Evolutionary conservation across 2,113 vertebrate species (phyloP).

Genomic region (Dryoscopus gambensis): DNA sequence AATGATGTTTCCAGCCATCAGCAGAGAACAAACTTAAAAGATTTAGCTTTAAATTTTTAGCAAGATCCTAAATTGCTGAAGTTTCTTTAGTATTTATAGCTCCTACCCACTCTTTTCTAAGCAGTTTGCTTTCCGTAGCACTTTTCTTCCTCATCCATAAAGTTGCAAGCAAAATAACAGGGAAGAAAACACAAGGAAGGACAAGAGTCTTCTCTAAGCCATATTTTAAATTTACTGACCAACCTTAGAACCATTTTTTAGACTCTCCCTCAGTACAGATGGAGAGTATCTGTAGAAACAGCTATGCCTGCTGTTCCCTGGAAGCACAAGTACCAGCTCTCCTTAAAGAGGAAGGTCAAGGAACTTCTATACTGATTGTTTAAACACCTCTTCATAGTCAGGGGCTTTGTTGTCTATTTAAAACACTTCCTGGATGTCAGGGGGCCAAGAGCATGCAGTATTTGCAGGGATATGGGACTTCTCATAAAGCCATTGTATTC

Average conservation of each 20-base stretch:
- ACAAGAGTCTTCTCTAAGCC: background rate
- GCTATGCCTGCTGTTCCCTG: background rate
- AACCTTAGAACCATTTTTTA: background rate
- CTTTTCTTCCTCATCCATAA: background rate
- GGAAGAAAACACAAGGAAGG: background rate
- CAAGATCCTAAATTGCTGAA: background rate
- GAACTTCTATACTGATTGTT: background rate
- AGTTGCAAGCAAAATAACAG: background rate
- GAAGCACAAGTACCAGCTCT: background rate
- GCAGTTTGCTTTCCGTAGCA: background rate
- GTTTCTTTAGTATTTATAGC: background rate
- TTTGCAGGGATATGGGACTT: background rate
- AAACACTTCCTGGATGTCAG: background rate
- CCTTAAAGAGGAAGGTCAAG: background rate
- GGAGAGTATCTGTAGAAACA: background rate
- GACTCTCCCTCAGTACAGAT: background rate
- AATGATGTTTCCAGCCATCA: constrained; percentile 32
- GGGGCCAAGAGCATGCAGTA: background rate
- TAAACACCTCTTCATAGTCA: background rate
- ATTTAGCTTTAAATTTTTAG: background rate
- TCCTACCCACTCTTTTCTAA: background rate
- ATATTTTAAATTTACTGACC: background rate
- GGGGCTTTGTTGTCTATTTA: background rate
- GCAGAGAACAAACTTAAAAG: constrained; percentile 27
- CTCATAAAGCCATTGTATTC: background rate